Conservation (phyloP, 2,888 invertebrate species). For the Geotrupes spiniger region DNA sequence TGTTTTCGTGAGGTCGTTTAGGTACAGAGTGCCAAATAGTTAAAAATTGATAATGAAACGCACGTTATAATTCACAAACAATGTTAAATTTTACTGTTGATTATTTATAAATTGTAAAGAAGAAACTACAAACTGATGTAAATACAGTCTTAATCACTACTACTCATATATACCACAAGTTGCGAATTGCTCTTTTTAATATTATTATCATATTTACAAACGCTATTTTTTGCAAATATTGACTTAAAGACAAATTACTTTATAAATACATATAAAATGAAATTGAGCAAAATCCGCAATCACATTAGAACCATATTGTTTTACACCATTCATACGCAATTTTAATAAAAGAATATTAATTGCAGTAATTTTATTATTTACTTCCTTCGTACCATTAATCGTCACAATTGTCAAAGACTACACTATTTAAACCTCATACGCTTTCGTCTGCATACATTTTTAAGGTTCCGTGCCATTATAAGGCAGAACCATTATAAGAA, state of each 20-base stretch:
- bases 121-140: conserved; percentile 7
- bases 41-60: background rate
- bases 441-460: too few relatives aligned
- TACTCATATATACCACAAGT: conserved; percentile 2
- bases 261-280: conserved; percentile 4
- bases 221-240: too few relatives aligned
- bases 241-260: too few relatives aligned
- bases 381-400: background rate
- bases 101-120: conserved; percentile 16
- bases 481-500: too few relatives aligned
- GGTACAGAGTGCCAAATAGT: conserved; percentile 22
- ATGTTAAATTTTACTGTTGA: conserved; percentile 18
- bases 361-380: conserved; percentile 15
- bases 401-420: too few relatives aligned
- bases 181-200: conserved; percentile 11
- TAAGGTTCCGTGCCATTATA: too few relatives aligned
- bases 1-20: background rate
- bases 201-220: background rate
- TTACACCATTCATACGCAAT: conserved; percentile 47
- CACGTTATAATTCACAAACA: conserved; percentile 8
- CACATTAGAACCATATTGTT: conserved; percentile 43
- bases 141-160: conserved; percentile 8
- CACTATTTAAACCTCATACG: too few relatives aligned
- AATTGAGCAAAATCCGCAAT: conserved; percentile 38
- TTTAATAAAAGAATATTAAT: conserved; percentile 37